Base-by-base conservation (phyloP, 2,113 vertebrate species). In the Megaleporinus macrocephalus region DNA sequence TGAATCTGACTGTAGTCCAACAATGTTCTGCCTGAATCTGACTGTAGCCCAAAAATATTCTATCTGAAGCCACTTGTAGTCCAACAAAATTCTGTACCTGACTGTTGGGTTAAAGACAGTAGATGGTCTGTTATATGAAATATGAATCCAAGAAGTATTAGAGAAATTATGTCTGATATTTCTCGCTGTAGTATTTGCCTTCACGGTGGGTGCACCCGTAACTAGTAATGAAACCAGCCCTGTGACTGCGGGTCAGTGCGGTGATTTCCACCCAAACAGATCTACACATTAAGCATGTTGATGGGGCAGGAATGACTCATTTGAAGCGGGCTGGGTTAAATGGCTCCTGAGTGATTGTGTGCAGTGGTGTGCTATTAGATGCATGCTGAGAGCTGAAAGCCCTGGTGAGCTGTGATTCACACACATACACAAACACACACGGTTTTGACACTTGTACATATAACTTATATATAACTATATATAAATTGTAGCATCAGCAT, bases 251-350 rank as follows among this genome's bases (percentile, higher is more conserved):
- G 70, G 44, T 63, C n/a, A 68, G 36, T 36, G 20, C 20, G 20
- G 30, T 36, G 65, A 68, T 68, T 78, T 72, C 68, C 72, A 27
- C 55, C 78, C 41, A 47, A 68, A 41, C 65, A 33, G 51, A 71
- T 73, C 59, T 55, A 53, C 29, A 41, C 49, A 47, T 69, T 73
- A 57, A 59, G 53, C 53, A 57, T 74, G 51, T 27, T 74, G 51
- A 74, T 74, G 73, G 30, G 29, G 27, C 51, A 36, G 73, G 29
- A 18, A 36, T 53, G 62, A 14, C 18, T 79, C 49, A 79, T 29
- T 57, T 36, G 33, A 14, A 73, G 33, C 44, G 6, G 49, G 59
- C 24, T 55, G 75, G 13, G 47, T 62, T 72, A 53, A 65, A 62
- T 41, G n/a, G 53, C 27, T 69, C 33, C 30, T 59, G 47, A 69